Evolutionary conservation across 2,797 vertebrate species (phyloP).

Genomic region (Crocidura indochinensis): DNA sequence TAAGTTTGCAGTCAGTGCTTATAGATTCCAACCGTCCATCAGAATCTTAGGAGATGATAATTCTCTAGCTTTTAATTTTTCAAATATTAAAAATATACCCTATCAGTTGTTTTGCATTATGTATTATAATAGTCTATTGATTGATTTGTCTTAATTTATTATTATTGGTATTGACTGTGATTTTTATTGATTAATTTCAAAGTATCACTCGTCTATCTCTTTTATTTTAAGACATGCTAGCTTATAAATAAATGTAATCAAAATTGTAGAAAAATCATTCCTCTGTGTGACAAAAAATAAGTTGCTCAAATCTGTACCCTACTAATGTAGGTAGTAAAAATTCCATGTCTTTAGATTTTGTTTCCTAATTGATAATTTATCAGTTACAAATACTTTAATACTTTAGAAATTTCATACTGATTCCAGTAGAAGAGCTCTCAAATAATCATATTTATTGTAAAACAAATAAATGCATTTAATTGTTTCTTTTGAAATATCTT

Average conservation of each 20-base stretch:
- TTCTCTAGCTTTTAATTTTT: not conserved
- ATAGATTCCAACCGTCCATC: too few species aligned
- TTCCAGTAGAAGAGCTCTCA: not conserved
- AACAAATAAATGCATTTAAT: not conserved
- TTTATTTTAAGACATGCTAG: not conserved
- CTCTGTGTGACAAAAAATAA: not conserved
- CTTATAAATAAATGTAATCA: constrained; percentile 25
- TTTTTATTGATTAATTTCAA: constrained; percentile 47
- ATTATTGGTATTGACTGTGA: not conserved
- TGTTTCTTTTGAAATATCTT: not conserved
- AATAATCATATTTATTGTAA: not conserved
- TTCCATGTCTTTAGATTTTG: not conserved
- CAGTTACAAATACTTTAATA: not conserved
- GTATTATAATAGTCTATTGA: not conserved
- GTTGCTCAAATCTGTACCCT: constrained; percentile 4
- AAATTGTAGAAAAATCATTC: not conserved
- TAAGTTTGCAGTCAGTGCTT: too few species aligned
- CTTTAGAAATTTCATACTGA: not conserved
- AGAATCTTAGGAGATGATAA: not conserved
- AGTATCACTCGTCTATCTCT: not conserved
- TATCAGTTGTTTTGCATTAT: not conserved
- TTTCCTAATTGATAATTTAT: not conserved
- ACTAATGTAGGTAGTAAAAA: not conserved
- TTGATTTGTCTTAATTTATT: not conserved
- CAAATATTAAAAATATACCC: not conserved